Percentiles rank a stretch among this genome's conserved stretches.
Evolutionary conservation across 1,140 invertebrate species (phyloP).

Genomic region (Drosophila auraria): DNA sequence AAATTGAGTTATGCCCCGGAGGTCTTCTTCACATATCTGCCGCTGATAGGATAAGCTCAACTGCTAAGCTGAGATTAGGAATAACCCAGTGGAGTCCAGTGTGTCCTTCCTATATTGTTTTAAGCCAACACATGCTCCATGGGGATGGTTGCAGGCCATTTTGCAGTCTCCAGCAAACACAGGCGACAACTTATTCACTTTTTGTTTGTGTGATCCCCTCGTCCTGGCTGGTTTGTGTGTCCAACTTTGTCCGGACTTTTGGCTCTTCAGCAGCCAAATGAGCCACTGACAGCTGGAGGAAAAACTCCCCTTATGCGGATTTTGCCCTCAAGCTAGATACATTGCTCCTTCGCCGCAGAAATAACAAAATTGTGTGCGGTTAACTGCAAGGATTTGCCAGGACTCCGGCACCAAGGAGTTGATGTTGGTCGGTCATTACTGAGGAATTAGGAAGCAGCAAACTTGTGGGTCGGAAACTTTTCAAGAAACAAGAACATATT

Average conservation of each 20-base stretch:
- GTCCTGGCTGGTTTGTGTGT: constrained; percentile 1
- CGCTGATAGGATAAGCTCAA: constrained; percentile 43
- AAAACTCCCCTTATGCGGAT: constrained; percentile 37
- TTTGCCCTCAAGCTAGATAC: constrained; percentile 61
- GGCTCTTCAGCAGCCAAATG: constrained; percentile 65
- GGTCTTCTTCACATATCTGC: constrained; percentile 19
- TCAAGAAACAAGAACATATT: constrained; percentile 22
- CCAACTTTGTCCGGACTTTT: constrained; percentile 36
- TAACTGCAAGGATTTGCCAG: constrained; percentile 57
- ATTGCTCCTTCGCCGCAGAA: constrained; percentile 60
- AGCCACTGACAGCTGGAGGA: constrained; percentile 63
- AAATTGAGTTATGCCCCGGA: constrained; percentile 58
- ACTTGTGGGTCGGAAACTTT: constrained; percentile 27
- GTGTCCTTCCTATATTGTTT: constrained; percentile 29
- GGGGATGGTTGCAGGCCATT: constrained; percentile 28
- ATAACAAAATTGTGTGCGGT: constrained; percentile 74
- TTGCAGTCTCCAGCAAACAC: constrained; percentile 65
- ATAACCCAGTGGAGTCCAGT: constrained; percentile 14
- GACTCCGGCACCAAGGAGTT: constrained; percentile 2
- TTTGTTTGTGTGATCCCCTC: constrained; percentile 36
- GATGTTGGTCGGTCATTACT: constrained; percentile 34
- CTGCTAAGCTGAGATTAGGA: constrained; percentile 39
- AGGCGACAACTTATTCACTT: constrained; percentile 77
- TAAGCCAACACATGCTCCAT: constrained; percentile 17
- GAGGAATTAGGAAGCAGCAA: constrained; percentile 23